phyloP scores from a whole-genome alignment of 1,140 invertebrate genomes.

The silkworm (Bombyx mori) region DNA sequence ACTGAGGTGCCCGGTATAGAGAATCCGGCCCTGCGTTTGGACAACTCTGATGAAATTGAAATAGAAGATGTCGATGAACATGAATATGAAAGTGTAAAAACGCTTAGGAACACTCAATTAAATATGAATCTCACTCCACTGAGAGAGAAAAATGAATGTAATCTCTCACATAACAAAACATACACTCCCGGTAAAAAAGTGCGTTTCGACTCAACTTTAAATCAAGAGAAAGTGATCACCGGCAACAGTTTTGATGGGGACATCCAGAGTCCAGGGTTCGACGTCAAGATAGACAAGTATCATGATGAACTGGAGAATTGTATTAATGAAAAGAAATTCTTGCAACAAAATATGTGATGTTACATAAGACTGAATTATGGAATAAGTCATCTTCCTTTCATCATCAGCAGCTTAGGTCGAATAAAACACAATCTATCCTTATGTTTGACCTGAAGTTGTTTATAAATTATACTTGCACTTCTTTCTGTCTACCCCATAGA shows the following conservation, averaged over 20 bases:
- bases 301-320: slow-evolving; percentile 69
- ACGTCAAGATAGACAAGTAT: slow-evolving; percentile 63
- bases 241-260: slow-evolving; percentile 64
- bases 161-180: slow-evolving; percentile 38
- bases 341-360: slow-evolving; percentile 33
- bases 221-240: slow-evolving; percentile 65
- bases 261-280: slow-evolving; percentile 55
- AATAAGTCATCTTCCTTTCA: no score
- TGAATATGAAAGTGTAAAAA: slow-evolving; percentile 61
- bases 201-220: slow-evolving; percentile 65
- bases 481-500: no score
- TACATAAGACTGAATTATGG: neutral
- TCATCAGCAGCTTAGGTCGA: no score
- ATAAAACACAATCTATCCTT: no score
- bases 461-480: no score
- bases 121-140: slow-evolving; percentile 62
- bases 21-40: slow-evolving; percentile 61
- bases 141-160: slow-evolving; percentile 42
- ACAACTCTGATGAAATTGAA: slow-evolving; percentile 66
- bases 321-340: slow-evolving; percentile 66
- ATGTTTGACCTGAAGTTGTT: no score
- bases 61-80: slow-evolving; percentile 58
- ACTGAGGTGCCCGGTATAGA: slow-evolving; percentile 52
- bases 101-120: slow-evolving; percentile 47
- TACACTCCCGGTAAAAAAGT: slow-evolving; percentile 62